phyloP scores from a whole-genome alignment of 2,888 invertebrate genomes.

The Hydropsyche betteni region DNA sequence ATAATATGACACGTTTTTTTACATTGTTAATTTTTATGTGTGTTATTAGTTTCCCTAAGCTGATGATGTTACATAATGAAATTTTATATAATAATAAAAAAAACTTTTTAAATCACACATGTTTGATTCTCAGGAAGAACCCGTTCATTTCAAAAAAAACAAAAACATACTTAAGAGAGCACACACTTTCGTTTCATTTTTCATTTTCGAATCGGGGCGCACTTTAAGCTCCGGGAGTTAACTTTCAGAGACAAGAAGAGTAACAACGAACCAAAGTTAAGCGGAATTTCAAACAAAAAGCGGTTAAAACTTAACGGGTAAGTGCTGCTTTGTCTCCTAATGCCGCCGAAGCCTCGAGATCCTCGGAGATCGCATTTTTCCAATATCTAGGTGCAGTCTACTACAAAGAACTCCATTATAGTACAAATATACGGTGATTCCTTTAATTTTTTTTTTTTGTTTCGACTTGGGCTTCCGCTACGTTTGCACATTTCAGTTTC shows the following conservation, averaged over 20 bases:
- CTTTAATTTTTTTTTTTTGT: background rate
- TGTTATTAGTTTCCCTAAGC: conserved; percentile 40
- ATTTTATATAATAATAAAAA: conserved; percentile 38
- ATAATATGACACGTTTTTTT: conserved; percentile 25
- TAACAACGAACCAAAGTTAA: conserved; percentile 18
- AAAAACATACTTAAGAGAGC: too few species aligned
- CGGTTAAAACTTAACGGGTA: conserved; percentile 33
- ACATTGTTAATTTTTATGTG: conserved; percentile 37
- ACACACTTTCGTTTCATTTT: too few species aligned
- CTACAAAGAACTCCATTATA: background rate
- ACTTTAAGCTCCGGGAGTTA: conserved; percentile 1
- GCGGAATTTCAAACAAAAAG: conserved; percentile 39
- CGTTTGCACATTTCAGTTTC: background rate
- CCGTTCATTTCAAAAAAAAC: too few species aligned
- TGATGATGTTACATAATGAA: conserved; percentile 36
- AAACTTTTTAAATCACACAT: conserved; percentile 23
- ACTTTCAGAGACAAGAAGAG: conserved; percentile 1
- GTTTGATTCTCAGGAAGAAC: too few species aligned
- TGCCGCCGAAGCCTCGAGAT: background rate
- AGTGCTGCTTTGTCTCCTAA: conserved; percentile 40
- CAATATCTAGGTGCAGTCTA: conserved; percentile 3
- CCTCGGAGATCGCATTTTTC: conserved; percentile 19
- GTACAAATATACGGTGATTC: background rate
- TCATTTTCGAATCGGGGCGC: too few species aligned
- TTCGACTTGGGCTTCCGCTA: too few species aligned